Base-by-base conservation (phyloP, 2,888 invertebrate species). In the Cryptocheilus praepositus region DNA sequence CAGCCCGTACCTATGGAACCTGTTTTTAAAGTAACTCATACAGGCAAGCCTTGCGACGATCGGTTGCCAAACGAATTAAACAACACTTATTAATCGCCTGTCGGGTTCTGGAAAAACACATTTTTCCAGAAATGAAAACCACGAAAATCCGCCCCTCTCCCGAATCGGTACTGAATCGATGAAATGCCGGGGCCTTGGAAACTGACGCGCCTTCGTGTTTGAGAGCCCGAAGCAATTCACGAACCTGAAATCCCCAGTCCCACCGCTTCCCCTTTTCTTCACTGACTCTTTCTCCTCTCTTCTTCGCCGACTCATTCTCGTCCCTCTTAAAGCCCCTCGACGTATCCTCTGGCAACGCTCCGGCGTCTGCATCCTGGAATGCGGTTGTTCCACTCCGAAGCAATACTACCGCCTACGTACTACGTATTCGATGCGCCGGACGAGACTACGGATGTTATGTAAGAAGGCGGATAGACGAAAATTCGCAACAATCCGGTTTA, bases 331-430 rank as follows among this genome's bases (percentile, higher is more conserved):
- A 21, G 16, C 19, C 16, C 56, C 8, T 4, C 49, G n/a, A 51
- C 55, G 59, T 57, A 49, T 64, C 57, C 57, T 62, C 36, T 45
- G 55, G 28, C 68, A 55, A n/a, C 64, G 57, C 56, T 62, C 53
- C 70, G 75, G 66, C 73, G 76, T 80, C 78, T 77, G 74, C 77
- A 77, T 76, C 74, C 73, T 77, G 82, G 79, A 80, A 82, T 77
- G 80, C 78, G 81, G 82, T 82, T 82, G 79, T 81, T 81, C 81
- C 79, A 80, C 80, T 82, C 79, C 56, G 59, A 55, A 61, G 70
- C 63, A 69, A 73, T 64, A 65, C 68, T 69, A 67, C 73, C 70
- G 63, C 64, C 75, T 79, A 73, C 71, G 54, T 75, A 63, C 59
- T 51, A 36, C 36, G 13, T 75, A 63, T 55, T 56, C 59, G 21